Percentiles rank a stretch among this genome's conserved stretches.
Evolutionary conservation across 2,888 invertebrate species (phyloP).

Genomic region (Acheta domesticus): DNA sequence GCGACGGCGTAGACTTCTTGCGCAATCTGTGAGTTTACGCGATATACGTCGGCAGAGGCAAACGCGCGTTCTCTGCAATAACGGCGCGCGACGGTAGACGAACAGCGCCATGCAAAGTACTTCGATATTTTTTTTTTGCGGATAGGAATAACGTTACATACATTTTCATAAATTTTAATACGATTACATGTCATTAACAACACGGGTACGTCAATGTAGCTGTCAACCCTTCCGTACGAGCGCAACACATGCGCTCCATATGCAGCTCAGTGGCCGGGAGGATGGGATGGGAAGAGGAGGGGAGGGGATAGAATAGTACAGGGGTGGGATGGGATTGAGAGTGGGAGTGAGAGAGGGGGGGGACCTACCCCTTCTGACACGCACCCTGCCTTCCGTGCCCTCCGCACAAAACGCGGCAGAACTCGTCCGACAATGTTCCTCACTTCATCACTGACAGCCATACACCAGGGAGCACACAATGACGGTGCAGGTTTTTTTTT

Average conservation of each 20-base stretch:
- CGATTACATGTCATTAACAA: constrained; percentile 18
- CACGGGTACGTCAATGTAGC: background rate
- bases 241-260: constrained; percentile 1
- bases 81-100: no score
- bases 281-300: background rate
- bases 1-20: no score
- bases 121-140: background rate
- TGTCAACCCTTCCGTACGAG: background rate
- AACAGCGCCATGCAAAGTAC: no score
- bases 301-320: background rate
- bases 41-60: no score
- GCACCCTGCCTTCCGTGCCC: background rate
- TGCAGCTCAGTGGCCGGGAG: background rate
- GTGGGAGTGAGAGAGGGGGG: no score
- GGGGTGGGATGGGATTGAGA: background rate
- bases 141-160: background rate
- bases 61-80: no score
- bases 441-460: background rate
- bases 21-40: no score
- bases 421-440: background rate
- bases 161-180: constrained; percentile 18
- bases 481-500: background rate
- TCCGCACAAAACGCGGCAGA: background rate
- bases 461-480: background rate
- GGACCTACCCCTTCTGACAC: background rate